These are phyloP conservation scores for Mormyrus hasselquistii DNA, from an alignment of 2,797 vertebrate species.

Conservation along the genomic window DNA sequence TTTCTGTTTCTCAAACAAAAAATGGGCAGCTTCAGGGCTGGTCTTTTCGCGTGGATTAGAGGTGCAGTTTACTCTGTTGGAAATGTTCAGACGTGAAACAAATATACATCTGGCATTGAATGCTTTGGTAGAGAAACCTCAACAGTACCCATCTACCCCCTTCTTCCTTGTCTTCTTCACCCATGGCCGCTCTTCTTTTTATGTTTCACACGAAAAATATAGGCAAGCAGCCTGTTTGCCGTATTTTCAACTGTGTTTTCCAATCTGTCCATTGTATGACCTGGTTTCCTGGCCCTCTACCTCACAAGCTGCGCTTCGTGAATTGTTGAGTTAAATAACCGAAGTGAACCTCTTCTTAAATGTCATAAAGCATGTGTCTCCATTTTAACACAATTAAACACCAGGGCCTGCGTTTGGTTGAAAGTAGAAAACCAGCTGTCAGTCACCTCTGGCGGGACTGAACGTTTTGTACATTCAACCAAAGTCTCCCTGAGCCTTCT, in stretches of 20 bases:
- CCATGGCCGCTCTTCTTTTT: constrained; percentile 28
- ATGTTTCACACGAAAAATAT: constrained; percentile 49
- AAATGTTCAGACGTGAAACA: not conserved
- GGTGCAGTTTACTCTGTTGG: not conserved
- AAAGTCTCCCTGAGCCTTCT: not conserved
- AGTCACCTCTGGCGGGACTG: not conserved
- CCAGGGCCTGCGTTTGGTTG: not conserved
- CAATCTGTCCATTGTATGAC: constrained; percentile 17
- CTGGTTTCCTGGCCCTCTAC: not conserved
- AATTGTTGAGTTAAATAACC: not conserved
- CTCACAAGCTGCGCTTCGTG: not conserved
- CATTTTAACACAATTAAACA: not conserved
- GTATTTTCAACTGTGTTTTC: constrained; percentile 64
- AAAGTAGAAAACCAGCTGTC: not conserved
- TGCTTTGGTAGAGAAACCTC: constrained; percentile 48
- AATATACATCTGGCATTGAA: constrained; percentile 14
- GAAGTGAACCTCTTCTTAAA: not conserved
- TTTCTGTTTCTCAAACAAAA: not conserved
- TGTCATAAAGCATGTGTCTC: not conserved
- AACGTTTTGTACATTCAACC: not conserved
- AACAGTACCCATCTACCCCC: constrained; percentile 29
- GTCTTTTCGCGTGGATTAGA: not conserved
- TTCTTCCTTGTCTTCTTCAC: constrained; percentile 21
- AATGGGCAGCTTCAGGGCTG: not conserved
- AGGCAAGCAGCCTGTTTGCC: constrained; percentile 45